Base-by-base conservation (phyloP, 1,140 invertebrate species). In the Halyomorpha halys region DNA sequence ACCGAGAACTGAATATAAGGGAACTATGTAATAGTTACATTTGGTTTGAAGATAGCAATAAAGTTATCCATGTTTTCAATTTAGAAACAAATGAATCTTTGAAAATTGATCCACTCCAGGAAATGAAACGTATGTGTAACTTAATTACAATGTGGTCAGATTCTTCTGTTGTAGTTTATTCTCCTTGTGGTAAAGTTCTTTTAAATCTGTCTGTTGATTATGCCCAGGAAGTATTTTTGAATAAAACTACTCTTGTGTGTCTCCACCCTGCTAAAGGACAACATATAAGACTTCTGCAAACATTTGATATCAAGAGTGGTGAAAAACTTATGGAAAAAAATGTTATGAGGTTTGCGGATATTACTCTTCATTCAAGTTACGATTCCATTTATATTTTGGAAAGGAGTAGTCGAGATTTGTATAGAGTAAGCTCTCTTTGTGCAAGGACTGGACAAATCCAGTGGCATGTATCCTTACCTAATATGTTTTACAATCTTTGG, bases 401-500 rank as follows among this genome's bases (percentile, higher is more conserved):
- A 56, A 56, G 53, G 27, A 56, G 53, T 56, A 56, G 53, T 56
- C 18, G 53, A 1, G 53, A 56, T 15, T 56, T 56, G 15, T 56
- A 56, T 56, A 56, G 53, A 56, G 53, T 56, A 25, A 56, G 53
- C 23, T 56, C 53, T 23, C 23, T 56, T 19, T 56, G 53, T 25
- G 53, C 53, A 5, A 56, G 23, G 18, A 23, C 53, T 21, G 53
- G 53, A 5, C 53, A 25, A 16, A 25, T 11, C 14, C 53, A 23
- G 15, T 56, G 53, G 53, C 27, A 23, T 25, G 23, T 56, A 56
- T 56, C 53, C 1, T 23, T 23, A 25, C 53, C 53, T 23, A 56
- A 56, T 56, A 56, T 56, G 53, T 56, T 56, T 23, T 56, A 56
- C 15, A 56, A 56, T 15, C 18, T 56, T 19, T 56, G 53, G 53